These are phyloP conservation scores for Rhabdornis inornatus DNA, from an alignment of 2,113 vertebrate genomes.

Conservation along the genomic window DNA sequence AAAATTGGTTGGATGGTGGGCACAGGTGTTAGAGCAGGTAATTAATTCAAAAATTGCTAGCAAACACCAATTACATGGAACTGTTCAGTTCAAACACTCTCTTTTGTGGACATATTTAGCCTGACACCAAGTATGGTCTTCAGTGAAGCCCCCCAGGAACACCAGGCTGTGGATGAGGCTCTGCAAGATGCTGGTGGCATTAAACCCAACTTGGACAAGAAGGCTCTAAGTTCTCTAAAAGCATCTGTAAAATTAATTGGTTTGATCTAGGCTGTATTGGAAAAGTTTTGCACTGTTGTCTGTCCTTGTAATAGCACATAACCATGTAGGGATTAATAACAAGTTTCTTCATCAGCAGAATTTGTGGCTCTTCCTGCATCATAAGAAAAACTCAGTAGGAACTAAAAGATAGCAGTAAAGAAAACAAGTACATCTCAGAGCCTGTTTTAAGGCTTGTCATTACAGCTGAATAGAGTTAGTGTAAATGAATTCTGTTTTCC, in stretches of 20 bases:
- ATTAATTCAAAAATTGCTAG: background rate
- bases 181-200: background rate
- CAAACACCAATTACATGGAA: background rate
- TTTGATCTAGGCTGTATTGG: background rate
- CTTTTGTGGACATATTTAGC: background rate
- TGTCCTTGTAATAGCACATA: background rate
- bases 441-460: background rate
- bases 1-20: background rate
- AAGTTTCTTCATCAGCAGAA: background rate
- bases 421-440: background rate
- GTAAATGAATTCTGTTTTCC: constrained; percentile 49
- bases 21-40: background rate
- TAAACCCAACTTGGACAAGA: background rate
- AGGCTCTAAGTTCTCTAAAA: background rate
- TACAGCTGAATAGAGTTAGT: background rate
- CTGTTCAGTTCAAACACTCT: background rate
- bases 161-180: background rate
- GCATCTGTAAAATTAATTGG: background rate
- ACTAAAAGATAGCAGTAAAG: background rate
- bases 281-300: background rate
- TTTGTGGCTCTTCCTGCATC: background rate
- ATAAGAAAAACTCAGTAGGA: background rate
- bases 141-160: background rate
- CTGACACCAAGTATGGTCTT: background rate
- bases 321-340: background rate